These are phyloP conservation scores for Sternotherus odoratus DNA, from an alignment of 2,797 vertebrate species.

Conservation along the genomic window DNA sequence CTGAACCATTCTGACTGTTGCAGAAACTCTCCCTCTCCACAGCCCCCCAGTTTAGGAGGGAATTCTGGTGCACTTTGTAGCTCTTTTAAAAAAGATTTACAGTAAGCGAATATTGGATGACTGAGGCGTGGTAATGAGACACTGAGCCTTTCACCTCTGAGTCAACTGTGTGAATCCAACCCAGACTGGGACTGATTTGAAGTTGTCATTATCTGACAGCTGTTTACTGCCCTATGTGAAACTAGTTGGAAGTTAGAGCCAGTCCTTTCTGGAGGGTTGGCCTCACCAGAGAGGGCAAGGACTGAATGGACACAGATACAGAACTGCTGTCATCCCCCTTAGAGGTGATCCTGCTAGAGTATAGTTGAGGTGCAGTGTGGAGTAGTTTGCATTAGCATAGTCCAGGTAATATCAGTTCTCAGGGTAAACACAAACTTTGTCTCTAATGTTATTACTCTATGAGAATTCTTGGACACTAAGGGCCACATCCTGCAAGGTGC, in stretches of 20 bases:
- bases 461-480: background rate
- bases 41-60: background rate
- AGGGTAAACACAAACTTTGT: background rate
- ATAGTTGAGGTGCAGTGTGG: no score
- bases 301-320: background rate
- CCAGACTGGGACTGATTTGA: conserved; percentile 63
- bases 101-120: conserved; percentile 26
- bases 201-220: conserved; percentile 57
- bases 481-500: background rate
- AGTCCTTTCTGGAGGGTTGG: conserved; percentile 28
- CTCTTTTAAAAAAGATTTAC: conserved; percentile 62
- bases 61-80: conserved; percentile 31
- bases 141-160: conserved; percentile 18
- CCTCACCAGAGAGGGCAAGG: conserved; percentile 1
- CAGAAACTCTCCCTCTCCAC: background rate
- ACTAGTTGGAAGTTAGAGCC: background rate
- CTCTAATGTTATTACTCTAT: background rate
- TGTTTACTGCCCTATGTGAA: conserved; percentile 43
- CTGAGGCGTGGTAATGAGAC: conserved; percentile 33
- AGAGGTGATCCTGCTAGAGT: no score
- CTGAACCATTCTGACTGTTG: background rate
- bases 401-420: background rate
- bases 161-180: conserved; percentile 57
- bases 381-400: background rate
- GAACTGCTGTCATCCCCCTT: background rate